Evolutionary conservation across 2,797 vertebrate species (phyloP).

Genomic region (Champsocephalus esox): DNA sequence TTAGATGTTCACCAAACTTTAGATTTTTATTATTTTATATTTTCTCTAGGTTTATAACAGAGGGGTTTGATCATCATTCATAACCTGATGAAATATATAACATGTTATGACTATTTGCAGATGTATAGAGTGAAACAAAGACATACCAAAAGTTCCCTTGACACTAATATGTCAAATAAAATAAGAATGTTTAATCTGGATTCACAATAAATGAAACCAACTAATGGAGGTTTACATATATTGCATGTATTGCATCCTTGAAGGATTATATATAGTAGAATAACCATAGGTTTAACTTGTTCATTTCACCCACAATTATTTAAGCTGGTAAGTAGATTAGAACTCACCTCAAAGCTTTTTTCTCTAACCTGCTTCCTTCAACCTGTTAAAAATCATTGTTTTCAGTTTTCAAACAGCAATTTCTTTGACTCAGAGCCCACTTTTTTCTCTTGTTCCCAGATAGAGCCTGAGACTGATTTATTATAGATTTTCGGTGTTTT

Average conservation of each 20-base stretch:
- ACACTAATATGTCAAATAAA: neutral
- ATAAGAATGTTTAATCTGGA: too few relatives aligned
- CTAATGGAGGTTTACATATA: too few relatives aligned
- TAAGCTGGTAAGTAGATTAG: neutral
- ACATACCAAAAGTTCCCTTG: neutral
- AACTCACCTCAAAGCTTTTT: constrained; percentile 15
- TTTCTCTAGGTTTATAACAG: neutral
- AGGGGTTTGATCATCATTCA: neutral
- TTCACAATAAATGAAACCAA: too few relatives aligned
- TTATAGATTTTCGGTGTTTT: constrained; percentile 80
- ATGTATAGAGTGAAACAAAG: neutral
- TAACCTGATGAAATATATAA: neutral
- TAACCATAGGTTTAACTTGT: neutral
- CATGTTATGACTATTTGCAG: neutral
- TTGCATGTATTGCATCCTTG: too few relatives aligned
- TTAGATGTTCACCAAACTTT: too few relatives aligned
- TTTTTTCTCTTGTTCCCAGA: constrained; percentile 60
- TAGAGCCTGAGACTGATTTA: constrained; percentile 71
- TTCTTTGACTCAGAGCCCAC: constrained; percentile 33
- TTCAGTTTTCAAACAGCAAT: constrained; percentile 46
- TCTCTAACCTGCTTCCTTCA: constrained; percentile 14
- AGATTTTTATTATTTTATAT: neutral
- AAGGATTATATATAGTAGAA: neutral
- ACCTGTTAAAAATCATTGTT: constrained; percentile 40
- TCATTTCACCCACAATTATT: constrained; percentile 4